Evolutionary conservation across 1,140 invertebrate species (phyloP).

Genomic region (Macrosteles quadrilineatus): DNA sequence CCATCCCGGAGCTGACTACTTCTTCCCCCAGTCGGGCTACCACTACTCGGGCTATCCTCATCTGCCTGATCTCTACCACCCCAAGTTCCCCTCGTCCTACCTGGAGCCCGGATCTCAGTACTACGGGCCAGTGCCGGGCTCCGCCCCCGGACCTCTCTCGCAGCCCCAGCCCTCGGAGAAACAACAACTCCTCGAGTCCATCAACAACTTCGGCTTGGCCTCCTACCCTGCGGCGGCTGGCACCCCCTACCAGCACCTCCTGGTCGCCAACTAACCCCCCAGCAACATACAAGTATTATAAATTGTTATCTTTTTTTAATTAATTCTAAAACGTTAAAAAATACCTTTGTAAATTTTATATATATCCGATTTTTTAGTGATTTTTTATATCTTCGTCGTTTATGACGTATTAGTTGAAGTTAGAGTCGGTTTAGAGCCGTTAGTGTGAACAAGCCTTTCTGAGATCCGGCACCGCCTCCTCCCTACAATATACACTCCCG

Average conservation of each 20-base stretch:
- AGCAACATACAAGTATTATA: slow-evolving; percentile 32
- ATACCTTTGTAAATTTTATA: slow-evolving; percentile 27
- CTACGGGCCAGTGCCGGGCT: slow-evolving; percentile 42
- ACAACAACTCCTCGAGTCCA: slow-evolving; percentile 60
- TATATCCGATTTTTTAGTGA: slow-evolving; percentile 26
- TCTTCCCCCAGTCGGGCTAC: slow-evolving; percentile 28
- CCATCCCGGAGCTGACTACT: slow-evolving; percentile 41
- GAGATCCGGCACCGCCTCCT: neutral
- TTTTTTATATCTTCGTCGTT: slow-evolving; percentile 31
- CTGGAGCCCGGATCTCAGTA: slow-evolving; percentile 49
- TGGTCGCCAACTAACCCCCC: slow-evolving; percentile 69
- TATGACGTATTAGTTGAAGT: slow-evolving; percentile 7
- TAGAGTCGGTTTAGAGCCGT: slow-evolving; percentile 3
- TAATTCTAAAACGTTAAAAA: slow-evolving; percentile 14
- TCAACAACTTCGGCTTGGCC: slow-evolving; percentile 43
- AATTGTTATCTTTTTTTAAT: slow-evolving; percentile 24
- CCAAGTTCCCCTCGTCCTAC: slow-evolving; percentile 57
- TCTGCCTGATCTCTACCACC: slow-evolving; percentile 54
- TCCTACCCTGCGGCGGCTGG: slow-evolving; percentile 43
- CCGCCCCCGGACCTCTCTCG: slow-evolving; percentile 55
- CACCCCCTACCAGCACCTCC: slow-evolving; percentile 67
- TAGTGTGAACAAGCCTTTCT: slow-evolving; percentile 19
- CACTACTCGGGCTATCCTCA: slow-evolving; percentile 55
- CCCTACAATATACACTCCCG: too few species aligned
- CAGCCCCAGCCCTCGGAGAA: slow-evolving; percentile 40